Percentiles rank a stretch among this genome's conserved stretches.
phyloP scores from a whole-genome alignment of 1,140 invertebrate species.

The Drosophila miranda region DNA sequence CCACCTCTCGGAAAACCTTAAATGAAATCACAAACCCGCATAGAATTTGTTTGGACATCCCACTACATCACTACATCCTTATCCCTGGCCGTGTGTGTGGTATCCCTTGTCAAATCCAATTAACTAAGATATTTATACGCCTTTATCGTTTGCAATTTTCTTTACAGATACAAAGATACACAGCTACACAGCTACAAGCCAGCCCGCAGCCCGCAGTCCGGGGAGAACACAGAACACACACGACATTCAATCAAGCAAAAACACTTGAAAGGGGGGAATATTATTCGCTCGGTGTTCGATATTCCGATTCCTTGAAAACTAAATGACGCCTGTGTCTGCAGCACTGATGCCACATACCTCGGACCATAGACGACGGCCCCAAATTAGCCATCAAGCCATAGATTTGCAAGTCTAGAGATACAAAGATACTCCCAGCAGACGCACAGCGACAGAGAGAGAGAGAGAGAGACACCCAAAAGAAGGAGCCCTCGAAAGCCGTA shows the following conservation, averaged over 20 bases:
- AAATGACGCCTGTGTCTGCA: conserved; percentile 75
- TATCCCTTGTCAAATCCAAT: conserved; percentile 38
- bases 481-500: conserved; percentile 16
- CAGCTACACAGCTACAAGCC: conserved; percentile 14
- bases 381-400: conserved; percentile 66
- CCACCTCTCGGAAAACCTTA: no score
- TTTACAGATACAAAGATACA: conserved; percentile 22
- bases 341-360: conserved; percentile 66
- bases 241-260: conserved; percentile 47
- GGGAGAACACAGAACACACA: conserved; percentile 14
- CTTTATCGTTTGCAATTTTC: conserved; percentile 15
- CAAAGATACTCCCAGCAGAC: background rate
- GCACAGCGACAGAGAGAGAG: conserved; percentile 2
- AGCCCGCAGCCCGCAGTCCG: conserved; percentile 10
- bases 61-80: no score
- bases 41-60: no score
- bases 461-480: conserved; percentile 5
- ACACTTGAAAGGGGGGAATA: conserved; percentile 46
- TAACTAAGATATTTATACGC: conserved; percentile 34
- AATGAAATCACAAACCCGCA: no score
- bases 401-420: conserved; percentile 63
- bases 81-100: background rate
- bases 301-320: conserved; percentile 55
- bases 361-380: conserved; percentile 70
- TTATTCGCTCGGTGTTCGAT: conserved; percentile 40